A percentile compares a stretch with the other conserved stretches of the same genome.
These are phyloP conservation scores for Ceratosolen fusciceps DNA, from an alignment of 1,140 invertebrate species.

Conservation along the genomic window DNA sequence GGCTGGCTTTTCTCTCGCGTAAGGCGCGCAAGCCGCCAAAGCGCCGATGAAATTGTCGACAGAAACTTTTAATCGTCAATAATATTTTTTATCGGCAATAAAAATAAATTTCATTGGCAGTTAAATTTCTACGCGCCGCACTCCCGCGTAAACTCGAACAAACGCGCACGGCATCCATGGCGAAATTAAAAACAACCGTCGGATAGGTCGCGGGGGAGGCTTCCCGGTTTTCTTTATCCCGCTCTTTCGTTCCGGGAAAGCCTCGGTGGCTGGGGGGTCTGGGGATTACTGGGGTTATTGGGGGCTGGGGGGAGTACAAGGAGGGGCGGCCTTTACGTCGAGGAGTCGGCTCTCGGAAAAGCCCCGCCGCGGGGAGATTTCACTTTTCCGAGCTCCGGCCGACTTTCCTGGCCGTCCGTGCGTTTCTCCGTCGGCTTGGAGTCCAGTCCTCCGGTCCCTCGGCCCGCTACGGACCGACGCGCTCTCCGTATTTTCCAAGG, in stretches of 20 bases:
- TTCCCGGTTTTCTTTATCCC: not conserved
- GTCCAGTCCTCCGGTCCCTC: slow-evolving; percentile 28
- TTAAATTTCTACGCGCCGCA: slow-evolving; percentile 42
- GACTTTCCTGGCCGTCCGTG: no score
- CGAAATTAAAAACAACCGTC: slow-evolving; percentile 41
- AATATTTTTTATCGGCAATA: slow-evolving; percentile 50
- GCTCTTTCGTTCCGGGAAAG: not conserved
- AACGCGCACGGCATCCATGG: slow-evolving; percentile 25
- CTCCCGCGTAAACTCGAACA: slow-evolving; percentile 38
- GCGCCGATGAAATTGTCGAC: slow-evolving; percentile 45
- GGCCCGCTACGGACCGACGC: slow-evolving; percentile 24
- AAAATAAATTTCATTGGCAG: slow-evolving; percentile 49
- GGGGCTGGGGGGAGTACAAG: no score
- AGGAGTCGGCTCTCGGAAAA: no score
- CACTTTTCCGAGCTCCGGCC: not conserved
- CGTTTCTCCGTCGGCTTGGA: no score
- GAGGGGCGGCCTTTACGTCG: no score
- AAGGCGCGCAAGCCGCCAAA: slow-evolving; percentile 12
- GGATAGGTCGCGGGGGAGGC: not conserved
- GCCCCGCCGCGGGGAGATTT: no score
- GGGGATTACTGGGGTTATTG: no score
- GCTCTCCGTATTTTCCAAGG: not conserved
- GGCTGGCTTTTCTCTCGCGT: not conserved
- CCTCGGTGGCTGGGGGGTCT: not conserved
- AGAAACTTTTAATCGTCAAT: slow-evolving; percentile 50